A percentile compares a stretch with the other conserved stretches of the same genome.
Evolutionary conservation across 1,140 invertebrate species (phyloP).

Genomic region (Neocloeon triangulifer): DNA sequence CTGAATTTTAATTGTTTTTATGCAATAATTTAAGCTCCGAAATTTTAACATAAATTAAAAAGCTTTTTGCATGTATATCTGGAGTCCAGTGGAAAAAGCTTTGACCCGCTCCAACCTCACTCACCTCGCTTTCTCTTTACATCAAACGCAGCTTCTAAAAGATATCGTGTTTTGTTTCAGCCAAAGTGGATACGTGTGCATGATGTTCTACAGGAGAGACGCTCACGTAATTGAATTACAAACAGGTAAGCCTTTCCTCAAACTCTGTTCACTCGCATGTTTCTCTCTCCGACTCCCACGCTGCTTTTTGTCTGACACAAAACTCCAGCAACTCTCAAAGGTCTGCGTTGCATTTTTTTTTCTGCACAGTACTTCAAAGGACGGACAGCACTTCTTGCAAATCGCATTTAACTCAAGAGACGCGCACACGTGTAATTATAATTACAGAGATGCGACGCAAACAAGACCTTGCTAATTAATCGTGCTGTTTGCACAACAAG

Average conservation of each 20-base stretch:
- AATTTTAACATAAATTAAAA: too few species aligned
- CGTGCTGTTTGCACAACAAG: too few species aligned
- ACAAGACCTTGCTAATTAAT: too few species aligned
- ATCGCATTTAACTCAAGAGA: too few species aligned
- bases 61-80: too few species aligned
- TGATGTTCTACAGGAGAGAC: conserved; percentile 27
- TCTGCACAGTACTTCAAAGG: background rate
- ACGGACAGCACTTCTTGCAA: background rate
- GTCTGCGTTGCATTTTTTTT: conserved; percentile 12
- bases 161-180: conserved; percentile 15
- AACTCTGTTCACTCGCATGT: conserved; percentile 7
- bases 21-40: too few species aligned
- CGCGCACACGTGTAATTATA: too few species aligned
- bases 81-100: too few species aligned
- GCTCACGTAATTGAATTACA: conserved; percentile 24
- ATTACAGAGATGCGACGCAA: too few species aligned
- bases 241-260: conserved; percentile 11
- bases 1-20: too few species aligned
- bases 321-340: conserved; percentile 14
- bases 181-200: conserved; percentile 26
- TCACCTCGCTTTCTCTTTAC: background rate
- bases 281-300: conserved; percentile 7
- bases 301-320: conserved; percentile 13
- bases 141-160: background rate
- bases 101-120: background rate